Evolutionary conservation across 2,797 vertebrate genomes (phyloP), one percentile per base, ranked within the genome.

Genomic region (Danio aesculapii): DNA sequence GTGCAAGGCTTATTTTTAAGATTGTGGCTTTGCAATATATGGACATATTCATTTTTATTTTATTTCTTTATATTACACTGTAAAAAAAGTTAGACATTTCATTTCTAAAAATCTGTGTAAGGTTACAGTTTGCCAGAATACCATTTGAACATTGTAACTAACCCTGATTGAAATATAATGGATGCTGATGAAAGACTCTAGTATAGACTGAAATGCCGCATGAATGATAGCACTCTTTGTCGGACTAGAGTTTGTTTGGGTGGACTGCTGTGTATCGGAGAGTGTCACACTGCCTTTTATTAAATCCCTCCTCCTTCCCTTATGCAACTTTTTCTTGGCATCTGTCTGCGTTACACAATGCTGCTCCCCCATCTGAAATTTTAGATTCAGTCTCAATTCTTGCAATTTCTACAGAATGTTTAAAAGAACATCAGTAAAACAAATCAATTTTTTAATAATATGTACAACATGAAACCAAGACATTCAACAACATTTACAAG

Each of bases 371-470:
- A 58, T 64, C 43, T 58, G 16, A 59, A 81, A 74, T 62, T 50
- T 5, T 13, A 55, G 17, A 73, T 39, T 17, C 59, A 64, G 30
- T 21, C 49, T 6, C 16, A 44, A 62, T 72, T 46, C 41, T 57
- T 39, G 1, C 8, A 1, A 52, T 30, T 47, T 50, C 14, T 43
- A 9, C 17, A 6, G 4, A 16, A 8, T 30, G 19, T 49, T 43
- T 46, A 53, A 43, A 8, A 6, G 70, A 16, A 57, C 21, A 11
- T 6, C 44, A 5, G 9, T 21, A 19, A 41, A 19, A 30, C 8
- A 6, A 66, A 41, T 57, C 57, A 88, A 85, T 82, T 75, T 82
- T 84, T 94, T 93, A 91, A 89, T 91, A 86, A 74, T 88, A 87
- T 83, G 88, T 83, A 88, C 63, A 84, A 75, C 39, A 68, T 11